phyloP scores from a whole-genome alignment of 2,797 vertebrate genomes.

The Catamblyrhynchus diadema region DNA sequence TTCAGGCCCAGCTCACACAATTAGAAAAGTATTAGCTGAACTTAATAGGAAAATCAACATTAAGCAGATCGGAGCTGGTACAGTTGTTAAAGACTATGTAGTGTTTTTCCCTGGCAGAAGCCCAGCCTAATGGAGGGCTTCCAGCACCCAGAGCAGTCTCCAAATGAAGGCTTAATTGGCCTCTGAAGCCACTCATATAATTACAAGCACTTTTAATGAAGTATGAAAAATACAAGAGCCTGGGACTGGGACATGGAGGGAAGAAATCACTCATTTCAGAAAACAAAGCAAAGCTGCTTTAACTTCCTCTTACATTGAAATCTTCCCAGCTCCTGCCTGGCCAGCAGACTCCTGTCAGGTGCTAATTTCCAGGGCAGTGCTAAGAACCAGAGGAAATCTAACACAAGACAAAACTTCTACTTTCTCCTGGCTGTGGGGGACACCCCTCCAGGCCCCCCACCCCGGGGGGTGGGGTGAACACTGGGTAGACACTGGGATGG shows the following conservation, averaged over 20 bases:
- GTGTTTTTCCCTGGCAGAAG: conserved; percentile 56
- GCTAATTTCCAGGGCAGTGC: background rate
- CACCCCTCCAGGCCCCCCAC: background rate
- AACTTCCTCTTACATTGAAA: background rate
- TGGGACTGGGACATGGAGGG: background rate
- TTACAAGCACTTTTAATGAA: conserved; percentile 59
- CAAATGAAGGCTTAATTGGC: conserved; percentile 55
- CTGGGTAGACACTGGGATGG: background rate
- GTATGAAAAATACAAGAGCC: conserved; percentile 45
- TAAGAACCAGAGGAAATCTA: background rate
- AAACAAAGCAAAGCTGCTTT: conserved; percentile 13
- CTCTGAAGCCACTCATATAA: conserved; percentile 47
- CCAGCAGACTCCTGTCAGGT: background rate
- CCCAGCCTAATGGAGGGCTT: conserved; percentile 55
- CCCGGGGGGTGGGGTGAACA: rapidly evolving
- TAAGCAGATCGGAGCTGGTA: conserved; percentile 54
- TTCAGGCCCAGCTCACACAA: conserved; percentile 45
- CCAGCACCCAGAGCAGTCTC: conserved; percentile 33
- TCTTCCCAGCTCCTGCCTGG: background rate
- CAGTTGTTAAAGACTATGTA: conserved; percentile 40
- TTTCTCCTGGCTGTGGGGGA: background rate
- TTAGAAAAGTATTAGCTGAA: conserved; percentile 58
- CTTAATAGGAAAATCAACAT: conserved; percentile 61
- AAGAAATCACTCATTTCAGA: background rate
- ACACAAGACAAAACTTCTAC: background rate